These are phyloP conservation scores for Montipora sp. DNA, from an alignment of 64 coral and sea anemone genomes.

Conservation along the genomic window DNA sequence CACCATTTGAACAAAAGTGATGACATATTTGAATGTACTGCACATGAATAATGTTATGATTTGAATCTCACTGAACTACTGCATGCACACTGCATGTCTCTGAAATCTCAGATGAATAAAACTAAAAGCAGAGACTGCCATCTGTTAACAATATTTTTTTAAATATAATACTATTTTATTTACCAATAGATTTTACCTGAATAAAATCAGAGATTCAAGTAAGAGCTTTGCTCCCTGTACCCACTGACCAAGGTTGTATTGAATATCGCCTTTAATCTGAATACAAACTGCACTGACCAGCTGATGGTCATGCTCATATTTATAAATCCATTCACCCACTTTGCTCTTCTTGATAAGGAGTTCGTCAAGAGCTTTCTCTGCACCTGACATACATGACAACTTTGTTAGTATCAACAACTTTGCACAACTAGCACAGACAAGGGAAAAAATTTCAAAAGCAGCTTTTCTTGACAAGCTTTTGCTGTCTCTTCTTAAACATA, in stretches of 20 bases:
- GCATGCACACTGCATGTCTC: no score
- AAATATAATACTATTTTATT: no score
- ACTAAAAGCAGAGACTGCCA: no score
- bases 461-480: no score
- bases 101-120: no score
- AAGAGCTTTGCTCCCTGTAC: conserved; percentile 51
- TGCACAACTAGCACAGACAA: not conserved
- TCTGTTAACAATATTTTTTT: not conserved
- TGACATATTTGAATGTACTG: no score
- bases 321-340: conserved; percentile 83
- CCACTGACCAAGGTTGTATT: conserved; percentile 85
- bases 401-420: no score
- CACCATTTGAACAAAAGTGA: no score
- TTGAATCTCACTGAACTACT: no score
- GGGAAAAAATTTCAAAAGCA: no score
- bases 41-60: no score
- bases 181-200: conserved; percentile 8
- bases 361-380: conserved; percentile 85
- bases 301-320: conserved; percentile 63
- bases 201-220: conserved; percentile 69
- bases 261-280: conserved; percentile 98
- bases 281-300: conserved; percentile 88
- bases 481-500: no score
- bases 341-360: conserved; percentile 64
- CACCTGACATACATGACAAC: conserved; percentile 59